Percentiles rank a stretch among this genome's conserved stretches.
These are phyloP conservation scores for Grantiella picta DNA, from an alignment of 2,113 vertebrate genomes.

Conservation along the genomic window DNA sequence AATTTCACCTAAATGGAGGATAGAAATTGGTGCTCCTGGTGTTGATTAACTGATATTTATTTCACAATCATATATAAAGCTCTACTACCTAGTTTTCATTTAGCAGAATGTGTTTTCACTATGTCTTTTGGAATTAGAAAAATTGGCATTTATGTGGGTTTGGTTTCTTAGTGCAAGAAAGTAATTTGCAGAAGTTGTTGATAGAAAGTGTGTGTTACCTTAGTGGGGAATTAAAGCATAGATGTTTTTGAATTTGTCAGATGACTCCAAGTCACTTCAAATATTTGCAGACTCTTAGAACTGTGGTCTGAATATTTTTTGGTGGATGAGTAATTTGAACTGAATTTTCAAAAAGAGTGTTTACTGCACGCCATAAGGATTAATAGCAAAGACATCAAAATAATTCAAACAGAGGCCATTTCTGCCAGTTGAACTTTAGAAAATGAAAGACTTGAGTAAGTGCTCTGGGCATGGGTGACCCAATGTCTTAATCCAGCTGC, in stretches of 20 bases:
- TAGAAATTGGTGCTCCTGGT: constrained; percentile 22
- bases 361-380: background rate
- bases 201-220: background rate
- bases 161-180: background rate
- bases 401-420: background rate
- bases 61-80: constrained; percentile 27
- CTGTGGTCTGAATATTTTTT: background rate
- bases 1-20: constrained; percentile 29
- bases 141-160: background rate
- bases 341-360: constrained; percentile 7
- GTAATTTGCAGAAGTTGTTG: background rate
- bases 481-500: background rate
- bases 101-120: constrained; percentile 7
- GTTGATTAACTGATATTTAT: constrained; percentile 38
- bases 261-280: background rate
- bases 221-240: background rate
- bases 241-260: constrained; percentile 8
- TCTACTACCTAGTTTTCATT: constrained; percentile 1
- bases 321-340: background rate
- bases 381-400: background rate
- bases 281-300: background rate
- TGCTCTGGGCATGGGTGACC: background rate
- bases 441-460: background rate
- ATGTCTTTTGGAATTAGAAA: background rate
- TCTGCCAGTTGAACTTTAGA: constrained; percentile 7